Base-by-base conservation (phyloP, 2,113 vertebrate genomes). In the Falcunculus frontatus region DNA sequence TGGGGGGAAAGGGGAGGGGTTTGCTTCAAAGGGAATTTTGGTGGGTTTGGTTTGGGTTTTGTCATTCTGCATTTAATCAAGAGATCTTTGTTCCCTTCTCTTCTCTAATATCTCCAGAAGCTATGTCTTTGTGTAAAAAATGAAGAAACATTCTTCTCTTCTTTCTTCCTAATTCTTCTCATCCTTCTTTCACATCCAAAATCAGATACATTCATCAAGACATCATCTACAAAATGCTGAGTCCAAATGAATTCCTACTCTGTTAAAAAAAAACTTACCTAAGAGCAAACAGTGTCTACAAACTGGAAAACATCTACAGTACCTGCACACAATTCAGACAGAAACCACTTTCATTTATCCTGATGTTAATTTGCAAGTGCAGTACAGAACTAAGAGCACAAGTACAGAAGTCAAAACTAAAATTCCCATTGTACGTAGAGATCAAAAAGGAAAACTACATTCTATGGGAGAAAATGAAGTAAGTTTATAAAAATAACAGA, bases 1-100 rank as follows among this genome's bases (percentile, higher is more conserved):
- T 1, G 0, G 9, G 3, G 4, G 16, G 2, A 5, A 52, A 56
- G 10, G 8, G 22, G 46, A 59, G 26, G 23, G 2, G 1, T 62
- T 46, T 41, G 19, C 30, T 44, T 73, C 46, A 33, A 13, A 20
- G n/a, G 30, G 16, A 7, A 1, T 39, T 64, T 42, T 16, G 60
- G 10, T 27, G 18, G 16, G 13, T 26, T 75, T 85, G 26, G 2
- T 46, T 68, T 25, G 22, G 7, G 1, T 1, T 29, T 56, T 60
- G 18, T 63, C 67, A 23, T 68, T 63, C 18, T 42, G 26, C 29
- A 16, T 68, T 85, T 56, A 73, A 41, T 13, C 27, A 60, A 80
- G 22, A 23, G 20, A 84, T 29, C 44, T 56, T 52, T 55, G 23
- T 6, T 67, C 47, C 25, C 22, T 65, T 29, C n/a, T 35, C 2